Percentiles rank a stretch among this genome's conserved stretches.
Conservation (phyloP, 1,140 invertebrate species). For the Nilaparvata lugens region DNA sequence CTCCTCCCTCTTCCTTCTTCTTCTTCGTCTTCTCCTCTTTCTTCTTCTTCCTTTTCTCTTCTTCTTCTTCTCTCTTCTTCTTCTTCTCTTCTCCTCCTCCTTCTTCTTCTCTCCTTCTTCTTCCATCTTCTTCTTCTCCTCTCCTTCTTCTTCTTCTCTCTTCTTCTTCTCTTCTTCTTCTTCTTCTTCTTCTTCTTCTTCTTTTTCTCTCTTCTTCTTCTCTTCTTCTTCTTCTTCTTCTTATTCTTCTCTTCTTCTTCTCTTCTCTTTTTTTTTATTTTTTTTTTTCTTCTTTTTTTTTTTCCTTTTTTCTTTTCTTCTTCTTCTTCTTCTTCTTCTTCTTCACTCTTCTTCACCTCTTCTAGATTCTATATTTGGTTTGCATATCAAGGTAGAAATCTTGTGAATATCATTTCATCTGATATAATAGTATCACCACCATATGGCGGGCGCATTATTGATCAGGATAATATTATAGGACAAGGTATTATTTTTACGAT, state of each 20-base stretch:
- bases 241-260: background rate
- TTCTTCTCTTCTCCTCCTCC: background rate
- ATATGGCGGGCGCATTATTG: too few species aligned
- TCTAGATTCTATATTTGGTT: too few species aligned
- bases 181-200: background rate
- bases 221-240: background rate
- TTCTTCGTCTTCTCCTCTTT: background rate
- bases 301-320: background rate
- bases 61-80: too few species aligned
- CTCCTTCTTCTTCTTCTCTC: background rate
- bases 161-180: background rate
- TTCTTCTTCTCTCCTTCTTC: background rate
- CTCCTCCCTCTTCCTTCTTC: background rate
- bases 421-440: too few species aligned
- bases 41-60: background rate
- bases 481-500: too few species aligned
- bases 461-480: too few species aligned
- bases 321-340: background rate
- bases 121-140: background rate
- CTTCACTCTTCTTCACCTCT: background rate
- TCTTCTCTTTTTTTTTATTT: background rate
- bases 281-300: background rate
- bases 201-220: background rate
- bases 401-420: too few species aligned
- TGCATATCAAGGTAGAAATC: too few species aligned